Evolutionary conservation across 2,888 invertebrate genomes (phyloP), one percentile per base, ranked within the genome.

Genomic region (Saturnia pavonia): DNA sequence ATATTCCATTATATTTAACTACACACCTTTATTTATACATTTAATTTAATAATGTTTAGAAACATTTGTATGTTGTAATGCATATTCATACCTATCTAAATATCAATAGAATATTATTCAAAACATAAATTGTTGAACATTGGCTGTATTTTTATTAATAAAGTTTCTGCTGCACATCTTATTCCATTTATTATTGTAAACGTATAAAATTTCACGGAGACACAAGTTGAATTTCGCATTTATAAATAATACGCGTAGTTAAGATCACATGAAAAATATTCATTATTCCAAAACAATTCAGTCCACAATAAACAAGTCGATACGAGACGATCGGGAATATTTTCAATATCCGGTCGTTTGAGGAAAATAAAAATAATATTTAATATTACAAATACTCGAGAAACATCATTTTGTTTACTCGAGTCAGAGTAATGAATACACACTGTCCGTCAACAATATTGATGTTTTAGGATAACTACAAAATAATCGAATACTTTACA

Each of bases 331-430:
- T 60, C 57, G 57, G 27, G 57, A 60, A 25, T 60, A 27, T 60
- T 60, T 27, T 27, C 57, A 14, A 60, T 60, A 27, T 60, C 57
- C 57, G 57, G 27, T 27, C 57, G 57, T 27, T 60, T 14, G 57
- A 60, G 57, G 57, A 60, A 60, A 60, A 60, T 27, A 60, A 60
- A 60, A 60, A 25, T 60, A 60, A 60, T 60, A 27, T 60, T 60
- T 27, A 14, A 60, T 60, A 60, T 14, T 14, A 60, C 57, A 25
- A 60, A 60, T 27, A 60, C 27, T 60, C 57, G 27, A 60, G 57
- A 27, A 25, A 60, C 14, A 60, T 60, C 25, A 60, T 60, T 34
- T 6, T 25, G 57, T 60, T 25, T 60, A 60, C 57, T 27, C 57
- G 57, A 25, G 14, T 60, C 25, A 25, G 57, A 27, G 27, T 60